A percentile compares a stretch with the other conserved stretches of the same genome.
Evolutionary conservation across 2,888 invertebrate genomes (phyloP).

Genomic region (Drosophila quinaria): DNA sequence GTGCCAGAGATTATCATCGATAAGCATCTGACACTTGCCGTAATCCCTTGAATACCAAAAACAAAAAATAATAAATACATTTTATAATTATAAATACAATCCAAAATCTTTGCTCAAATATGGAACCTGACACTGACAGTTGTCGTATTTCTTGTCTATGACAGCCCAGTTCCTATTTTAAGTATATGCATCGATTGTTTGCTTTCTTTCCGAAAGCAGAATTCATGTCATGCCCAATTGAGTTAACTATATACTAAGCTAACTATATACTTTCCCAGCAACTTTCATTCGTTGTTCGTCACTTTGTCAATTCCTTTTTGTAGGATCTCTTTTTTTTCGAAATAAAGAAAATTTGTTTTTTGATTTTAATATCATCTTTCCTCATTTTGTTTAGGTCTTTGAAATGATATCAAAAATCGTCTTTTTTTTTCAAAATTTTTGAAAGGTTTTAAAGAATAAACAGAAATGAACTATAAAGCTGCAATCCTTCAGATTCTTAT

Average conservation of each 20-base stretch:
- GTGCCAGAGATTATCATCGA: slow-evolving; percentile 49
- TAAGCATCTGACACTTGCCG: slow-evolving; percentile 59
- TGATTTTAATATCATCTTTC: neutral
- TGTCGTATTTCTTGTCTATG: slow-evolving; percentile 12
- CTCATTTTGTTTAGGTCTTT: neutral
- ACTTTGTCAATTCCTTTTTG: neutral
- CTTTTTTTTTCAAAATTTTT: too few species aligned
- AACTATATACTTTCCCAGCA: neutral
- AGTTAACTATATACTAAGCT: neutral
- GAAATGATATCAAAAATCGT: neutral
- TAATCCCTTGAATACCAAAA: slow-evolving; percentile 56
- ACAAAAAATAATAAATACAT: neutral
- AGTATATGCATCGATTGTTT: neutral
- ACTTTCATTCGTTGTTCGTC: neutral
- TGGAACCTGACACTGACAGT: slow-evolving; percentile 24
- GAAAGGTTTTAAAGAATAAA: too few species aligned
- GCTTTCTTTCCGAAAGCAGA: slow-evolving; percentile 17
- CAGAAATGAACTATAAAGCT: too few species aligned
- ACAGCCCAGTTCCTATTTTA: slow-evolving; percentile 18
- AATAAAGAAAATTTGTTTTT: neutral
- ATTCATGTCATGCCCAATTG: slow-evolving; percentile 12
- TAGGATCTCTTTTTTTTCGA: neutral
- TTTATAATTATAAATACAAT: neutral
- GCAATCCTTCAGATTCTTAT: too few species aligned
- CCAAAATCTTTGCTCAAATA: slow-evolving; percentile 6